These are phyloP conservation scores for Mormoops blainvillei DNA, from an alignment of 2,113 vertebrate species.

Conservation along the genomic window DNA sequence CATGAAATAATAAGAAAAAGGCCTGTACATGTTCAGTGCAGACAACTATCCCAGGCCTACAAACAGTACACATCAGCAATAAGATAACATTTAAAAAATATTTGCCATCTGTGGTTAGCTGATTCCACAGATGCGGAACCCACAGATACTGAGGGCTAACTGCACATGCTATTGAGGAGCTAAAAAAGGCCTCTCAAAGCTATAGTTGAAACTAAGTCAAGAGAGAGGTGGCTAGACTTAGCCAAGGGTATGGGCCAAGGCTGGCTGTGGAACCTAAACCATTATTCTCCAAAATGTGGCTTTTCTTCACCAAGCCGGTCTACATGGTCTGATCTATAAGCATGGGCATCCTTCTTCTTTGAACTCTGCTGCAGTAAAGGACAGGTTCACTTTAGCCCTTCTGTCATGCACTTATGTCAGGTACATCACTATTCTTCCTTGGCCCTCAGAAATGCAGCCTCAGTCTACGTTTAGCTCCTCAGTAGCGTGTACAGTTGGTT, in stretches of 20 bases:
- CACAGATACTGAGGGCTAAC: not conserved
- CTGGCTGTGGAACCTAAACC: not conserved
- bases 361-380: not conserved
- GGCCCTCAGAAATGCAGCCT: not conserved
- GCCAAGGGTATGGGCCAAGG: not conserved
- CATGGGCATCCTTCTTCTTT: not conserved
- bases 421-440: not conserved
- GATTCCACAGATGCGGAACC: not conserved
- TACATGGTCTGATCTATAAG: accelerated
- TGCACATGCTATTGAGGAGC: not conserved
- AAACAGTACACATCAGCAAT: not conserved
- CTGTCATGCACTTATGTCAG: not conserved
- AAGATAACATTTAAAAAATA: not conserved
- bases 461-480: not conserved
- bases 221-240: not conserved
- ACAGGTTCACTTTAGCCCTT: not conserved
- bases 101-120: not conserved
- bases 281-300: not conserved
- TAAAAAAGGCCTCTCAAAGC: not conserved
- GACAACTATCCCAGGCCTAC: not conserved
- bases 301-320: not conserved
- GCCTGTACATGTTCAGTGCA: not conserved
- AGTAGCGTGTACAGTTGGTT: not conserved
- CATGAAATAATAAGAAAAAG: not conserved
- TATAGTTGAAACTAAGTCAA: not conserved